Evolutionary conservation across 2,888 invertebrate genomes (phyloP).

Genomic region (Marasmarcha lunaedactyla): DNA sequence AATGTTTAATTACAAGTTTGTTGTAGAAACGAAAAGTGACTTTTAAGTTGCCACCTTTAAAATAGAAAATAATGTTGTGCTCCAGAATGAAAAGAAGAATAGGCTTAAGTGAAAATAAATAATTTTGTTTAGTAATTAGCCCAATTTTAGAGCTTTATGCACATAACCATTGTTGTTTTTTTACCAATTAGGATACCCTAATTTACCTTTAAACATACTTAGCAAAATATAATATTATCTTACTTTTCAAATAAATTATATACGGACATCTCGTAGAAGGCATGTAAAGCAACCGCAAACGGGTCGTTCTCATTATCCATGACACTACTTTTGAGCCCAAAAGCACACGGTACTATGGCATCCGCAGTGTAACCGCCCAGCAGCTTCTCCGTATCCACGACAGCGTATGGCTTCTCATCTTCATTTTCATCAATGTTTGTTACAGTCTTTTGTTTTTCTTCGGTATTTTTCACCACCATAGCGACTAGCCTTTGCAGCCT

Average conservation of each 20-base stretch:
- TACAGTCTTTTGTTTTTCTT: slow-evolving; percentile 9
- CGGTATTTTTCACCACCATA: slow-evolving; percentile 14
- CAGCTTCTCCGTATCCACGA: slow-evolving; percentile 43
- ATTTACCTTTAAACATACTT: too few relatives aligned
- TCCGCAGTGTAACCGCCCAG: slow-evolving; percentile 61
- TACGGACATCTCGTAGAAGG: slow-evolving; percentile 51
- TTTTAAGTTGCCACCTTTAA: too few relatives aligned
- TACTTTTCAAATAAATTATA: slow-evolving; percentile 59
- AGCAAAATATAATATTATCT: too few relatives aligned
- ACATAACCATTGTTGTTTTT: too few relatives aligned
- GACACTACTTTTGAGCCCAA: slow-evolving; percentile 51
- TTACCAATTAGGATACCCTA: too few relatives aligned
- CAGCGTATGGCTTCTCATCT: slow-evolving; percentile 14
- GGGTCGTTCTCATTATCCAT: slow-evolving; percentile 55
- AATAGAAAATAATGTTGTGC: too few relatives aligned
- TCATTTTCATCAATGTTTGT: slow-evolving; percentile 8
- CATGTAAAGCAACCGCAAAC: slow-evolving; percentile 53
- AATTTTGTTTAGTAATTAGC: too few relatives aligned
- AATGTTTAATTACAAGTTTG: too few relatives aligned
- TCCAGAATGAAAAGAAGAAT: too few relatives aligned
- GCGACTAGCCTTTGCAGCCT: slow-evolving; percentile 28
- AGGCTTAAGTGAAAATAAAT: too few relatives aligned
- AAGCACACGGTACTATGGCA: slow-evolving; percentile 60
- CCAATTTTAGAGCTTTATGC: too few relatives aligned
- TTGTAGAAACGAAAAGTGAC: too few relatives aligned